phyloP scores from a whole-genome alignment of 1,140 invertebrate species.

The Heterodera schachtii region DNA sequence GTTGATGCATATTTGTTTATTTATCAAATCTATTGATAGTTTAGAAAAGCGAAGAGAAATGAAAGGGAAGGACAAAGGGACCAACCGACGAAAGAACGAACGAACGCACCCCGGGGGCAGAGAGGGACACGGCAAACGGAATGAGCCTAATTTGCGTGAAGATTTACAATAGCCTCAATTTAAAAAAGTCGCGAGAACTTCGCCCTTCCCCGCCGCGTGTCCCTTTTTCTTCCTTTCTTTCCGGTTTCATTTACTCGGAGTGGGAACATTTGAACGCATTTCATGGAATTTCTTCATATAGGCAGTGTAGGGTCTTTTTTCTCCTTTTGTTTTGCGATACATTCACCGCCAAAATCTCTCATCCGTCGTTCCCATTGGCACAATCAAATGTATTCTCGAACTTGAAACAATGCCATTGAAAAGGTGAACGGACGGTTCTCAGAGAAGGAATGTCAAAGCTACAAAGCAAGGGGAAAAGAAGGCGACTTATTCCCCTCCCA shows the following conservation, averaged over 20 bases:
- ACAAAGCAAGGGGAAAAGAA: not conserved
- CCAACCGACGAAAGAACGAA: not conserved
- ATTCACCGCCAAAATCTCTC: not conserved
- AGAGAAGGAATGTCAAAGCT: not conserved
- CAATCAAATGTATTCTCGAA: not conserved
- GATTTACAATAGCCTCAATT: too few relatives aligned
- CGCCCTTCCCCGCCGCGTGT: too few relatives aligned
- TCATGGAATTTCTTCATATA: too few relatives aligned
- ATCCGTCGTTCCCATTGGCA: not conserved
- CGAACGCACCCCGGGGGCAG: not conserved
- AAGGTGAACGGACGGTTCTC: not conserved
- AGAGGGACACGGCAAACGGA: not conserved
- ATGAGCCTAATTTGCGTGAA: constrained; percentile 10
- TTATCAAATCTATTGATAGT: too few relatives aligned
- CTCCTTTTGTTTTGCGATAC: not conserved
- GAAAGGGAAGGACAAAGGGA: not conserved
- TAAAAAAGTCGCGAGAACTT: too few relatives aligned
- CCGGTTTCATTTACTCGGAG: too few relatives aligned
- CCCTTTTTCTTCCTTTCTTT: too few relatives aligned
- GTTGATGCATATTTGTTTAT: too few relatives aligned
- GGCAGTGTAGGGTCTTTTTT: too few relatives aligned
- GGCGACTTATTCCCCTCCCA: not conserved
- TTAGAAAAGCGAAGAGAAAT: not conserved
- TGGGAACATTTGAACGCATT: too few relatives aligned
- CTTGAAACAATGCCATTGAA: not conserved